Evolutionary conservation across 2,888 invertebrate genomes (phyloP).

Genomic region (Cremastinae sp.): DNA sequence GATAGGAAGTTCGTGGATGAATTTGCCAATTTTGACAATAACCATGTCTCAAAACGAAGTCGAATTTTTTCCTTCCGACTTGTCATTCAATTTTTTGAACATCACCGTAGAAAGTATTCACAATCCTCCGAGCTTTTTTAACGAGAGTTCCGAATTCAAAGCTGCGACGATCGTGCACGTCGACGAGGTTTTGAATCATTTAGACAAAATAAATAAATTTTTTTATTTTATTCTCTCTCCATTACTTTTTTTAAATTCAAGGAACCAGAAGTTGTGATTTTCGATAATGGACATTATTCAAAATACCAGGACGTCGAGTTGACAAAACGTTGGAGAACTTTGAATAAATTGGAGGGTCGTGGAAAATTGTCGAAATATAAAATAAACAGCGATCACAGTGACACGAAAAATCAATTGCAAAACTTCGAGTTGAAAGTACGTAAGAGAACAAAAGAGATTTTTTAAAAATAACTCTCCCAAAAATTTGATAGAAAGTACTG

Average conservation of each 20-base stretch:
- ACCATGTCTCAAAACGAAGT: conserved; percentile 54
- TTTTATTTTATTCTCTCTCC: not conserved
- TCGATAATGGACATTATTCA: conserved; percentile 66
- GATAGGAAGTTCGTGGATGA: conserved; percentile 67
- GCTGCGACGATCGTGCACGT: conserved; percentile 65
- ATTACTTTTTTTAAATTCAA: conserved; percentile 28
- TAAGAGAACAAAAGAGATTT: not conserved
- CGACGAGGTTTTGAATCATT: conserved; percentile 61
- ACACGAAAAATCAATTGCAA: conserved; percentile 64
- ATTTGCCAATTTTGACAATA: conserved; percentile 67
- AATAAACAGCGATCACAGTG: conserved; percentile 64
- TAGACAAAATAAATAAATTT: not conserved
- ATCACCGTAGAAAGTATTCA: conserved; percentile 73
- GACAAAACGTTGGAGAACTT: conserved; percentile 69
- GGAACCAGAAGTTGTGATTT: conserved; percentile 59
- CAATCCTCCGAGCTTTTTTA: conserved; percentile 67
- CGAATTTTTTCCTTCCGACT: conserved; percentile 52
- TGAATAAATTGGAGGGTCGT: conserved; percentile 69
- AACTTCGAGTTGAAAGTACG: conserved; percentile 67
- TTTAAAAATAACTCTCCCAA: not conserved
- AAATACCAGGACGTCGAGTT: conserved; percentile 67
- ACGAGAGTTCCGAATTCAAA: conserved; percentile 65
- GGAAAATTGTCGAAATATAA: conserved; percentile 71
- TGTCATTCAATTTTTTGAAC: conserved; percentile 65
- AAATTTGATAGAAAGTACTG: conserved; percentile 59